Conservation (phyloP, 1,140 invertebrate genomes). For the Panagrolaimus sp. region DNA sequence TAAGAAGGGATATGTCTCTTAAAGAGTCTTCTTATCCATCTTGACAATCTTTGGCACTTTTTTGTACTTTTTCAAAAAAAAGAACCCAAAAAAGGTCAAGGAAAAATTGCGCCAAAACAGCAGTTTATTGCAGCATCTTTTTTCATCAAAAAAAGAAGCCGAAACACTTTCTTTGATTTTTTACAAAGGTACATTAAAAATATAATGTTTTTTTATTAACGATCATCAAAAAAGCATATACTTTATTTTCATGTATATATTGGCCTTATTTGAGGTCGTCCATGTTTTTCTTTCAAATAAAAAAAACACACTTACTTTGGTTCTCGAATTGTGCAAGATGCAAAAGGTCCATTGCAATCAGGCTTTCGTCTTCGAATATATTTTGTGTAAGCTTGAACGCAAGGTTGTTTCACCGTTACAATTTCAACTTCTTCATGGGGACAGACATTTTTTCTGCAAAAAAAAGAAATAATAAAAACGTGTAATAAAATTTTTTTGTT, state of each 20-base stretch:
- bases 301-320: conserved; percentile 50
- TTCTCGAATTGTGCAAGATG: conserved; percentile 47
- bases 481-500: background rate
- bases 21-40: background rate
- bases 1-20: background rate
- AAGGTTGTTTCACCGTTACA: conserved; percentile 55
- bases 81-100: background rate
- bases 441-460: conserved; percentile 55
- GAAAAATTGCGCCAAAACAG: background rate
- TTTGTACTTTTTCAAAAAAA: background rate
- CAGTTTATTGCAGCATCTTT: background rate
- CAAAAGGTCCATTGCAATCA: conserved; percentile 45
- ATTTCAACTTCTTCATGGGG: conserved; percentile 56
- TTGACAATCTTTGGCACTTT: background rate
- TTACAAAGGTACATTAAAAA: conserved; percentile 20
- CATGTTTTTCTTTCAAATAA: conserved; percentile 19
- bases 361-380: conserved; percentile 53
- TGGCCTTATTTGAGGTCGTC: background rate
- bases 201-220: background rate
- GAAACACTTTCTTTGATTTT: background rate
- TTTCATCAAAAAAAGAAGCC: background rate
- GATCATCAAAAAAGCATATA: conserved; percentile 15
- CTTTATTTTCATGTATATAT: conserved; percentile 17
- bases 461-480: background rate
- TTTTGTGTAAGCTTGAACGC: conserved; percentile 54